Evolutionary conservation across 2,888 invertebrate genomes (phyloP).

Genomic region (Polia nebulosa): DNA sequence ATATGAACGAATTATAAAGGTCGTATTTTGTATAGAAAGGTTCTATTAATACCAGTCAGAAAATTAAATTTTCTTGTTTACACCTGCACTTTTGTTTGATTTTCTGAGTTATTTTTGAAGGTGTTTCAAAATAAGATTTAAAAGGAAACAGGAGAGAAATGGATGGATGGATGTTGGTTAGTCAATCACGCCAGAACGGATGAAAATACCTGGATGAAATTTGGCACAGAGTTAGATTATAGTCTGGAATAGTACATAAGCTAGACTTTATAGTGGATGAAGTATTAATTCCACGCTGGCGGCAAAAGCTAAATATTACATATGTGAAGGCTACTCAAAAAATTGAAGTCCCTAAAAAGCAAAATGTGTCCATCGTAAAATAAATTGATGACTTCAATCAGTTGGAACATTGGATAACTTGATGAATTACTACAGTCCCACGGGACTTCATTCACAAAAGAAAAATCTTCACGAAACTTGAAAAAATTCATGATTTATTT

Average conservation of each 20-base stretch:
- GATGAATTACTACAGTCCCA: constrained; percentile 63
- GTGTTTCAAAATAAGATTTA: constrained; percentile 1
- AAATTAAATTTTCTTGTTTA: constrained; percentile 22
- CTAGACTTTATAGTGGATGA: no score
- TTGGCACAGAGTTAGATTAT: no score
- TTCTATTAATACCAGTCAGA: constrained; percentile 8
- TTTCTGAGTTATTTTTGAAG: not conserved
- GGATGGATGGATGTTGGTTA: no score
- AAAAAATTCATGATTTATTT: constrained; percentile 60
- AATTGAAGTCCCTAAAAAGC: constrained; percentile 14
- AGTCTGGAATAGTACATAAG: no score
- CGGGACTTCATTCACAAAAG: constrained; percentile 56
- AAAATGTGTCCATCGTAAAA: constrained; percentile 54
- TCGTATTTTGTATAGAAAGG: constrained; percentile 38
- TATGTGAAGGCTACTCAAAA: constrained; percentile 21
- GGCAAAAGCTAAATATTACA: no score
- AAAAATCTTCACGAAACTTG: constrained; percentile 48
- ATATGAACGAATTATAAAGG: constrained; percentile 49
- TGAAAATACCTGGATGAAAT: no score
- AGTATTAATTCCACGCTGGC: no score
- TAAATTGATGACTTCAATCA: constrained; percentile 66
- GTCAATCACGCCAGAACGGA: no score
- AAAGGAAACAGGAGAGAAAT: not conserved
- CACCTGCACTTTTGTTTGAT: constrained; percentile 9
- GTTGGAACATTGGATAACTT: constrained; percentile 56